Evolutionary conservation across 2,888 invertebrate genomes (phyloP).

Genomic region (Diaphora mendica): DNA sequence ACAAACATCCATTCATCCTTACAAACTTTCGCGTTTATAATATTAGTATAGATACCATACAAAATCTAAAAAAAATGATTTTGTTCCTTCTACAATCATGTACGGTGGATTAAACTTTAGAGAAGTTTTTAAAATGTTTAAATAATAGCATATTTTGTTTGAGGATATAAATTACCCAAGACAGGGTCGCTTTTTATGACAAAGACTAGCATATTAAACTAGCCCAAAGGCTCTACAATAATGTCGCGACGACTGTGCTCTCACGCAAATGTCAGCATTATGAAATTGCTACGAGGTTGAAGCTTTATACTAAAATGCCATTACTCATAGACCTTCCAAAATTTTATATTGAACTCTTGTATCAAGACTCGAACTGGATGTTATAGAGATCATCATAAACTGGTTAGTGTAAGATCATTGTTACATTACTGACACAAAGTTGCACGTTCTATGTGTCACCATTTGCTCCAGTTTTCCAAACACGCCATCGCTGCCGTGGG

Average conservation of each 20-base stretch:
- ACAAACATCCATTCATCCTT: too few relatives aligned
- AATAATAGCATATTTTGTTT: background rate
- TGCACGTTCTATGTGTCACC: constrained; percentile 74
- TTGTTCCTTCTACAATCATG: background rate
- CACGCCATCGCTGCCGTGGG: constrained; percentile 71
- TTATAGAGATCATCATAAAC: constrained; percentile 57
- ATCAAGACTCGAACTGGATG: constrained; percentile 31
- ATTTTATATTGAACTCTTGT: constrained; percentile 36
- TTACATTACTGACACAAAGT: constrained; percentile 72
- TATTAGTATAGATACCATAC: too few relatives aligned
- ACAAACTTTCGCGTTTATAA: too few relatives aligned
- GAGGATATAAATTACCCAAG: constrained; percentile 35
- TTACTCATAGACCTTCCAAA: constrained; percentile 54
- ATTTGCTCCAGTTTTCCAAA: constrained; percentile 74
- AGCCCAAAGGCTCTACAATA: constrained; percentile 63
- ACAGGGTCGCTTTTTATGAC: constrained; percentile 36
- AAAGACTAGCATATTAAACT: constrained; percentile 54
- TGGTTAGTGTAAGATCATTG: constrained; percentile 57
- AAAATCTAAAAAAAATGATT: too few relatives aligned
- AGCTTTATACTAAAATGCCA: constrained; percentile 56
- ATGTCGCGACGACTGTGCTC: constrained; percentile 62
- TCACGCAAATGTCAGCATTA: constrained; percentile 75
- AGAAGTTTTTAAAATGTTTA: background rate
- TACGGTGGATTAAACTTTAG: background rate
- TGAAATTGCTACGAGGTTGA: constrained; percentile 66